These are phyloP conservation scores for Habrosyne pyritoides DNA, from an alignment of 2,888 invertebrate genomes.

Conservation along the genomic window DNA sequence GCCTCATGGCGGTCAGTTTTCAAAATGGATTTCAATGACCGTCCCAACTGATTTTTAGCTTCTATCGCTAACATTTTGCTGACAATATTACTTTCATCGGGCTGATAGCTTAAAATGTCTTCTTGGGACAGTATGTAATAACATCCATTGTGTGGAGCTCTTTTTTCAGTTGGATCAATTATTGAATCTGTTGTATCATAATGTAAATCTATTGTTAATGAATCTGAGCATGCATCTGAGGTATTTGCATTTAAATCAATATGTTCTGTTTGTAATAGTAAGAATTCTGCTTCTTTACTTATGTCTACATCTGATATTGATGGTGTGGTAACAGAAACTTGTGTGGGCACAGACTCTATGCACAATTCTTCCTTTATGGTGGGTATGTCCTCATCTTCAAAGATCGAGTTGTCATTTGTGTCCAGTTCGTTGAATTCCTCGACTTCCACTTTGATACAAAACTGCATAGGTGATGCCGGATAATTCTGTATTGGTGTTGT, in stretches of 20 bases:
- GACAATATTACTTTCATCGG: background rate
- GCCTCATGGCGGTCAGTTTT: conserved; percentile 11
- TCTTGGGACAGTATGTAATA: background rate
- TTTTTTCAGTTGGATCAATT: background rate
- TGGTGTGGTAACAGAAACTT: background rate
- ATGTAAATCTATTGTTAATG: background rate
- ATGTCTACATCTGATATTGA: background rate
- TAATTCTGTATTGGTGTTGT: background rate
- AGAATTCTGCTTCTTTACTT: background rate
- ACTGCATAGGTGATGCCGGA: background rate
- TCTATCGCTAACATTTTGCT: background rate
- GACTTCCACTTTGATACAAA: background rate
- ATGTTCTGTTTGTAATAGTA: background rate
- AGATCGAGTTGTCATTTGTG: background rate
- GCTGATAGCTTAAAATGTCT: background rate
- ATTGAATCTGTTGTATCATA: background rate
- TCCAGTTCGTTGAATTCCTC: background rate
- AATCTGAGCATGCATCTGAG: background rate
- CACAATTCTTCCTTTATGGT: background rate
- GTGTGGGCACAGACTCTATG: background rate
- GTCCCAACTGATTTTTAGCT: background rate
- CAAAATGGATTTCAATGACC: background rate
- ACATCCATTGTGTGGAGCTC: background rate
- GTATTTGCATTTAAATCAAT: background rate
- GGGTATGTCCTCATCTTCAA: background rate